These are phyloP conservation scores for Selene dorsalis DNA, from an alignment of 2,797 vertebrate genomes.

Conservation along the genomic window DNA sequence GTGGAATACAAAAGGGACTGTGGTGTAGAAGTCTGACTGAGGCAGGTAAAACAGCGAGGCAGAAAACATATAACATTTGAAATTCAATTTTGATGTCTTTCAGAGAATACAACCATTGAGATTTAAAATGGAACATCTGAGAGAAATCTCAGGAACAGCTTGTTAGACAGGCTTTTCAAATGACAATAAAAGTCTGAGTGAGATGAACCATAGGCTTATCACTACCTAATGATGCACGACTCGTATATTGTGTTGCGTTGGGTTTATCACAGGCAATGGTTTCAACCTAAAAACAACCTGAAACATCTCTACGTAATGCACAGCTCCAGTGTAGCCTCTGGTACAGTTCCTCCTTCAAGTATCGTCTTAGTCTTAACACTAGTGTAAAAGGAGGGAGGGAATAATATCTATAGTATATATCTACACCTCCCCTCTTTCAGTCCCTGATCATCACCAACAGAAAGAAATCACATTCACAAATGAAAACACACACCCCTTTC, in stretches of 20 bases:
- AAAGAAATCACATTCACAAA: constrained; percentile 13
- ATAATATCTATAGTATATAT: constrained; percentile 7
- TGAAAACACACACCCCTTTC: constrained; percentile 22
- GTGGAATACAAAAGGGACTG: not conserved
- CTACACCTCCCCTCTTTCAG: constrained; percentile 25
- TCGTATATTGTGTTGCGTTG: not conserved
- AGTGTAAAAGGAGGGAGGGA: not conserved
- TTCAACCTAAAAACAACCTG: not conserved
- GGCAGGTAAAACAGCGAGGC: not conserved
- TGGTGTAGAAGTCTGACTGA: not conserved
- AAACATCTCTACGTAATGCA: not conserved
- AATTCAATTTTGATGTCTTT: constrained; percentile 5
- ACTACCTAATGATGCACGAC: not conserved
- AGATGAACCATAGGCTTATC: not conserved
- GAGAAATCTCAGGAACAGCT: not conserved
- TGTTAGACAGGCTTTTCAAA: too few relatives aligned
- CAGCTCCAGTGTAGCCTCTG: not conserved
- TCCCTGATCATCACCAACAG: constrained; percentile 5
- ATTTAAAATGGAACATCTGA: constrained; percentile 15
- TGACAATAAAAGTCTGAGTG: too few relatives aligned
- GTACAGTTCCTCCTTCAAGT: not conserved
- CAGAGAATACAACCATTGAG: not conserved
- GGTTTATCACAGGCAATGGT: not conserved
- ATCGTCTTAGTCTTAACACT: not conserved
- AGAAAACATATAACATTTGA: not conserved